These are phyloP conservation scores for Apodemus sylvaticus DNA, from an alignment of 2,113 vertebrate genomes.

Conservation along the genomic window DNA sequence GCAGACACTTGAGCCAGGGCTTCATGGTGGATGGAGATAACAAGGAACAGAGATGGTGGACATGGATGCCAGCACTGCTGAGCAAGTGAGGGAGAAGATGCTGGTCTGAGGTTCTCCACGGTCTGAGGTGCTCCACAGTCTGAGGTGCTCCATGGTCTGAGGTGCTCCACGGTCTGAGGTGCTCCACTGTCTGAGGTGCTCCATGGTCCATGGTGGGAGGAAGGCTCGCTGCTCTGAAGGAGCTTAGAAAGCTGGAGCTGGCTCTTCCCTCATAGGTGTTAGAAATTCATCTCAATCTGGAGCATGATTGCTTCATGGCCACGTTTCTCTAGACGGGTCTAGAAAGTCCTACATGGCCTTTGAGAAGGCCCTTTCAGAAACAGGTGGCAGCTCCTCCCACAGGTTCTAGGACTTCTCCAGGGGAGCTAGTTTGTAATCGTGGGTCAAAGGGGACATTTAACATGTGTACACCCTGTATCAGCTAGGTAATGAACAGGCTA, in stretches of 20 bases:
- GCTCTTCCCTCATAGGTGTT: neutral
- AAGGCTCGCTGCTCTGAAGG: neutral
- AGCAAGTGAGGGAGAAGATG: neutral
- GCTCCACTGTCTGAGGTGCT: neutral
- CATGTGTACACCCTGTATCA: neutral
- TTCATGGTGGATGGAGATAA: rapidly evolving
- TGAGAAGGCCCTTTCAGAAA: neutral
- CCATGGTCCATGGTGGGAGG: rapidly evolving
- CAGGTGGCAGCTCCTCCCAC: neutral
- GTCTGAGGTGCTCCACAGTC: too few relatives aligned
- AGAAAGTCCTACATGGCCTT: neutral
- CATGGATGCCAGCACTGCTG: too few relatives aligned
- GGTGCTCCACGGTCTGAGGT: too few relatives aligned
- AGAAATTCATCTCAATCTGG: neutral
- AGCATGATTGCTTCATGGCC: neutral
- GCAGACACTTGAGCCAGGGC: neutral
- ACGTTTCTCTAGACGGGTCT: neutral
- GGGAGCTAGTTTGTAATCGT: neutral
- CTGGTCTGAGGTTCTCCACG: neutral
- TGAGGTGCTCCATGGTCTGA: too few relatives aligned
- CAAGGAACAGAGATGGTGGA: neutral
- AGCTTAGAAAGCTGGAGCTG: neutral
- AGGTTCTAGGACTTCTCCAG: neutral
- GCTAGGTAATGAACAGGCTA: neutral
- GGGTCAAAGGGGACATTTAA: too few relatives aligned